Percentiles rank a stretch among this genome's conserved stretches.
These are phyloP conservation scores for Phyllotreta striolata DNA, from an alignment of 2,888 invertebrate genomes.

Conservation along the genomic window DNA sequence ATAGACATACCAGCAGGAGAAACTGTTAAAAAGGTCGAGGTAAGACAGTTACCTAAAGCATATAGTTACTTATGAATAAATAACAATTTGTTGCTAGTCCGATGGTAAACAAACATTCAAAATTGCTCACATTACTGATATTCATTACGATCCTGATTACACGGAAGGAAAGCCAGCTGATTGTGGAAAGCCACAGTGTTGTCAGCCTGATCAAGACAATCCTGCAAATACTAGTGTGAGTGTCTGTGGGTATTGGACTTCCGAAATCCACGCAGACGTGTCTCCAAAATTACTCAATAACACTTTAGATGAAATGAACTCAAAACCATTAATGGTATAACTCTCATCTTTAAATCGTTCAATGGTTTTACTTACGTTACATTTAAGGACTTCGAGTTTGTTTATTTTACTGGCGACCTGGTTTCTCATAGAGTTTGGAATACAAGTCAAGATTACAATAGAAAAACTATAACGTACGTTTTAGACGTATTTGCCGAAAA, in stretches of 20 bases:
- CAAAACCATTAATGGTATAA: conserved; percentile 37
- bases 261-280: conserved; percentile 57
- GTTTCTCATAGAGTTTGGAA: conserved; percentile 89
- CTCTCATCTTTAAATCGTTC: no score
- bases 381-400: conserved; percentile 65
- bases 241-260: conserved; percentile 74
- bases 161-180: conserved; percentile 70
- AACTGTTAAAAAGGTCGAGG: conserved; percentile 22
- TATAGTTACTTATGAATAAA: neutral
- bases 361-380: no score
- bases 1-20: conserved; percentile 36
- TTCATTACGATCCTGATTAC: conserved; percentile 83
- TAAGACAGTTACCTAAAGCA: conserved; percentile 15
- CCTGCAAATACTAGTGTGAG: conserved; percentile 49
- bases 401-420: conserved; percentile 88
- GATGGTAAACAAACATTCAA: conserved; percentile 37
- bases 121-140: conserved; percentile 77
- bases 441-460: conserved; percentile 73
- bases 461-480: conserved; percentile 65
- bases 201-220: conserved; percentile 68
- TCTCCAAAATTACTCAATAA: conserved; percentile 66
- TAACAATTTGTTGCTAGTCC: conserved; percentile 19
- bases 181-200: conserved; percentile 83
- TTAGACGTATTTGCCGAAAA: conserved; percentile 58
- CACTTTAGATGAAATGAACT: conserved; percentile 51